Evolutionary conservation across 92 coral and sea anemone species (phyloP).

Genomic region (Chrysogorgia sp.): DNA sequence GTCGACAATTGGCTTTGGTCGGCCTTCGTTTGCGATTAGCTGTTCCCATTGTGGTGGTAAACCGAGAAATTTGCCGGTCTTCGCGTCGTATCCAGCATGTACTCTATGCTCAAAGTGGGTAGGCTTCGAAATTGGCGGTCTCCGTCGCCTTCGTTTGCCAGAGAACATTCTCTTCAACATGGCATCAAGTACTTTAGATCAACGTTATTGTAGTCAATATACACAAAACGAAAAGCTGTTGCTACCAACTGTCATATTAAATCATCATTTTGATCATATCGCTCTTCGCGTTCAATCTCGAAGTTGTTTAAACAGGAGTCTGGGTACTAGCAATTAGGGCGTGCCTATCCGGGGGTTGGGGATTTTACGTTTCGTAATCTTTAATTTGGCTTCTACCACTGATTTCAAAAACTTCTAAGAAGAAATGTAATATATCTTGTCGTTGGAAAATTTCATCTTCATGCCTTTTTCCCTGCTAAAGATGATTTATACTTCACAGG

Average conservation of each 20-base stretch:
- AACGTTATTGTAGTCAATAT: background rate
- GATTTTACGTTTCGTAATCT: too few species aligned
- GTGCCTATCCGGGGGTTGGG: too few species aligned
- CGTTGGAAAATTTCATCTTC: too few species aligned
- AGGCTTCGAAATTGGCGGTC: constrained; percentile 86
- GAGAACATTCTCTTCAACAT: constrained; percentile 91
- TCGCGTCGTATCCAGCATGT: constrained; percentile 85
- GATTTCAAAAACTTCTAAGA: too few species aligned
- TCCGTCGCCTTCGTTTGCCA: constrained; percentile 75
- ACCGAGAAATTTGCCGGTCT: constrained; percentile 78
- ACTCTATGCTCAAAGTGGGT: constrained; percentile 90
- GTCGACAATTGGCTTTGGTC: constrained; percentile 93
- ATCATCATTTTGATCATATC: too few species aligned
- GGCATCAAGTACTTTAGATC: background rate
- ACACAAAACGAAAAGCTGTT: background rate
- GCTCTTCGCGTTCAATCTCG: too few species aligned
- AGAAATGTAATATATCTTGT: too few species aligned
- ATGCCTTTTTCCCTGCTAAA: too few species aligned
- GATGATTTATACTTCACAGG: too few species aligned
- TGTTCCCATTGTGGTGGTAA: constrained; percentile 99
- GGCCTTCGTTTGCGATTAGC: constrained; percentile 62
- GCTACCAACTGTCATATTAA: background rate
- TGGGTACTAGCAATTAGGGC: too few species aligned
- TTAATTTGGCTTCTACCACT: too few species aligned
- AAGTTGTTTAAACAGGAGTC: too few species aligned